A percentile compares a stretch with the other conserved stretches of the same genome.
phyloP scores from a whole-genome alignment of 2,888 invertebrate genomes.

The Drosophila lacicola region DNA sequence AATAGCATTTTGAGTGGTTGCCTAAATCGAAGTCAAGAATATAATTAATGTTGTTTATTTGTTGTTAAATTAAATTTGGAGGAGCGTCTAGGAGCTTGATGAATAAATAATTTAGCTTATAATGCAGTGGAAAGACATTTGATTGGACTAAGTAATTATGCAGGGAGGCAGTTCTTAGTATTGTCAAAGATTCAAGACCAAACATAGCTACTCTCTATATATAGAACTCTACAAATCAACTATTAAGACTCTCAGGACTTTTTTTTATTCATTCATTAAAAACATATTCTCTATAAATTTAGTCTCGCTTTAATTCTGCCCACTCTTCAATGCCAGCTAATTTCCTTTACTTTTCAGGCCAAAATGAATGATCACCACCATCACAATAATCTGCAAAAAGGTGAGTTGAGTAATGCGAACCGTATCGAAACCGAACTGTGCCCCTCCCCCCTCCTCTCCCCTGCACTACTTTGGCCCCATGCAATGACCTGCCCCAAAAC shows the following conservation, averaged over 20 bases:
- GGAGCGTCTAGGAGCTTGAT: not conserved
- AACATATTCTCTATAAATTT: not conserved
- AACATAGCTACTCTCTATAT: too few species aligned
- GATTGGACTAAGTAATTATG: not conserved
- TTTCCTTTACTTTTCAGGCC: conserved; percentile 74
- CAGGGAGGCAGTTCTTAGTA: too few species aligned
- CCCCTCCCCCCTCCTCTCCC: not conserved
- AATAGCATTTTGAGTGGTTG: not conserved
- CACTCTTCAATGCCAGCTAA: not conserved
- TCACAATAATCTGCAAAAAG: conserved; percentile 85
- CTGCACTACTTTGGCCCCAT: not conserved
- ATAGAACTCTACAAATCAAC: too few species aligned
- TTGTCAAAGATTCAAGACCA: too few species aligned
- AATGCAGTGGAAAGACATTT: not conserved
- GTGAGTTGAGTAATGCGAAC: conserved; percentile 66
- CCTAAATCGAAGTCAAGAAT: too few species aligned
- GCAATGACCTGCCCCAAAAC: conserved; percentile 41
- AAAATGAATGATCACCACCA: conserved; percentile 86
- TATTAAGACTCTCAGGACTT: too few species aligned
- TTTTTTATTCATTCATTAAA: too few species aligned
- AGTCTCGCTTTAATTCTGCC: not conserved
- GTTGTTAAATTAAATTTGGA: not conserved
- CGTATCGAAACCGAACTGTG: not conserved
- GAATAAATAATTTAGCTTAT: not conserved
- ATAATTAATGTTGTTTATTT: not conserved